Conservation (phyloP, 1,140 invertebrate genomes). For the Andrena cerasifolii region DNA sequence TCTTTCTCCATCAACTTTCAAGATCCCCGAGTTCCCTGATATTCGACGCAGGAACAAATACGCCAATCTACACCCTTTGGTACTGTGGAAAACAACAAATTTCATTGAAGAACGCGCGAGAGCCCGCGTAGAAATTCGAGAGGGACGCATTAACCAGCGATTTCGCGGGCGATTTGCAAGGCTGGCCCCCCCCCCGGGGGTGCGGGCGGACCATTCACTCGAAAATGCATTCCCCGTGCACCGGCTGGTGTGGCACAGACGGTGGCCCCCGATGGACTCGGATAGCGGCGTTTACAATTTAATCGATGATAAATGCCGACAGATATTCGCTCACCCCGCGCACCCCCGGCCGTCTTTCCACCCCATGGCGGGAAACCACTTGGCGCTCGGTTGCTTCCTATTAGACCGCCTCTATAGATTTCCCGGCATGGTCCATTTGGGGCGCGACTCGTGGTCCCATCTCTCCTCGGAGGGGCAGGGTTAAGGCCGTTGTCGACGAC, state of each 20-base stretch:
- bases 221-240: slow-evolving; percentile 38
- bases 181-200: no score
- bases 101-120: no score
- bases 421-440: slow-evolving; percentile 72
- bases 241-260: no score
- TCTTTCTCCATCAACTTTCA: no score
- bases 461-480: slow-evolving; percentile 5
- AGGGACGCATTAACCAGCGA: slow-evolving; percentile 16
- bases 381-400: slow-evolving; percentile 66
- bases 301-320: slow-evolving; percentile 81
- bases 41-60: no score
- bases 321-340: slow-evolving; percentile 55
- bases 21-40: no score
- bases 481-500: slow-evolving; percentile 65
- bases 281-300: slow-evolving; percentile 68
- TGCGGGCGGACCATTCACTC: slow-evolving; percentile 29
- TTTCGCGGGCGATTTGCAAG: slow-evolving; percentile 29
- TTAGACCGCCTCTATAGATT: slow-evolving; percentile 72
- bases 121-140: no score
- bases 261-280: slow-evolving; percentile 29
- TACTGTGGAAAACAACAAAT: no score
- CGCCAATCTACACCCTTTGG: no score
- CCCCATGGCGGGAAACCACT: slow-evolving; percentile 69
- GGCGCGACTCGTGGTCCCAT: slow-evolving; percentile 68
- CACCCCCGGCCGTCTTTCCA: neutral